Percentiles rank a stretch among this genome's conserved stretches.
Conservation (phyloP, 35 echinoderm and acorn worm species). For the Ptychodera flava region DNA sequence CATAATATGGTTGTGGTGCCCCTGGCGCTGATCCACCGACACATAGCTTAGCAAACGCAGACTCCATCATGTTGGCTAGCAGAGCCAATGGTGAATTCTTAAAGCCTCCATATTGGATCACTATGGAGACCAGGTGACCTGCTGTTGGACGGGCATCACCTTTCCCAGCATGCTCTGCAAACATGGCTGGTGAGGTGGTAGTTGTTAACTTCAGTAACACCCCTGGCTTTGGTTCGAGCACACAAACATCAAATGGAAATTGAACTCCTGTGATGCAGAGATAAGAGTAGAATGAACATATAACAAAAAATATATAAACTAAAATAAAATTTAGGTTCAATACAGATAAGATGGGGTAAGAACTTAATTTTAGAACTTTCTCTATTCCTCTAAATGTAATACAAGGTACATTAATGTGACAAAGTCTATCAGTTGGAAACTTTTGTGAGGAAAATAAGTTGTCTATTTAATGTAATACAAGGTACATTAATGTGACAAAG, state of each 20-base stretch:
- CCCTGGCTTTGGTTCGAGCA: constrained; percentile 37
- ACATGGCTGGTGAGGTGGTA: constrained; percentile 21
- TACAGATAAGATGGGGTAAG: no score
- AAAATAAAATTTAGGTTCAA: no score
- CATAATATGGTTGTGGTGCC: background rate
- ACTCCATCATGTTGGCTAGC: constrained; percentile 41
- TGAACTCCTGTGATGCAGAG: constrained; percentile 8
- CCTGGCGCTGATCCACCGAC: background rate
- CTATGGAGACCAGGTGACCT: constrained; percentile 49
- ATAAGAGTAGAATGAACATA: background rate
- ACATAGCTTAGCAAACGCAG: constrained; percentile 19
- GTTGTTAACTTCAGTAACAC: constrained; percentile 32
- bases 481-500: no score
- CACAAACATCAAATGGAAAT: constrained; percentile 34
- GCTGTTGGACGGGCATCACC: constrained; percentile 20
- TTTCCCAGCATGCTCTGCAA: constrained; percentile 19
- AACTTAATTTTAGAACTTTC: no score
- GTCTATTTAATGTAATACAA: no score
- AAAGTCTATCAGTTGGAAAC: no score
- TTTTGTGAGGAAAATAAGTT: no score
- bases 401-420: no score
- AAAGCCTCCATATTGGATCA: constrained; percentile 23
- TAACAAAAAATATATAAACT: background rate
- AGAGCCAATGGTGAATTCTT: constrained; percentile 25
- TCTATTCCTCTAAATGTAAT: no score